Evolutionary conservation across 2,888 invertebrate genomes (phyloP).

Genomic region (Capitulum mitella): DNA sequence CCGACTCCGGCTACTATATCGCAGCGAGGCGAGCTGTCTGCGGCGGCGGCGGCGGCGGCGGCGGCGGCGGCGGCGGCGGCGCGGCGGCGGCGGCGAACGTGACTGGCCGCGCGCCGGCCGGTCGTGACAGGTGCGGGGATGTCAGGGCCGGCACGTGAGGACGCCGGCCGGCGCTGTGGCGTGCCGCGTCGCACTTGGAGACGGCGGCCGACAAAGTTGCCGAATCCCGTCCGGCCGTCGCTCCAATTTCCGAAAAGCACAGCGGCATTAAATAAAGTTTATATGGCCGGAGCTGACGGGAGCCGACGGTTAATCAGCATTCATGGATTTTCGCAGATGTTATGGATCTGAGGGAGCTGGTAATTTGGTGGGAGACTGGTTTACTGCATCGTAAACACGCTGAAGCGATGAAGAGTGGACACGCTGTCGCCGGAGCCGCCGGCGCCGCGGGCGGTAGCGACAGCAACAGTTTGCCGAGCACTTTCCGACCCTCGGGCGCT

Average conservation of each 20-base stretch:
- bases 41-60: background rate
- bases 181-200: background rate
- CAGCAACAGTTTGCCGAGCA: too few species aligned
- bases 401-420: background rate
- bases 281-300: background rate
- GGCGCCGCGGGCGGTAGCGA: too few species aligned
- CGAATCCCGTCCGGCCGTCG: background rate
- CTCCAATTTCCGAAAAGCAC: background rate
- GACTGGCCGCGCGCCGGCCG: background rate
- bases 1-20: background rate
- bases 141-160: slow-evolving; percentile 12
- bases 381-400: slow-evolving; percentile 9
- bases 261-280: background rate
- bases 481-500: too few species aligned
- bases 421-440: background rate
- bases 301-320: background rate
- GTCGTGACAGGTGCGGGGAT: slow-evolving; percentile 2
- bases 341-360: background rate
- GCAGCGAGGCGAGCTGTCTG: background rate
- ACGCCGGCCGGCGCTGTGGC: background rate
- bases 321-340: slow-evolving; percentile 5
- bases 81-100: slow-evolving; percentile 15
- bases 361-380: background rate
- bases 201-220: background rate
- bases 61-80: background rate